Base-by-base conservation (phyloP, 1,140 invertebrate genomes). In the Drepana arcuata region DNA sequence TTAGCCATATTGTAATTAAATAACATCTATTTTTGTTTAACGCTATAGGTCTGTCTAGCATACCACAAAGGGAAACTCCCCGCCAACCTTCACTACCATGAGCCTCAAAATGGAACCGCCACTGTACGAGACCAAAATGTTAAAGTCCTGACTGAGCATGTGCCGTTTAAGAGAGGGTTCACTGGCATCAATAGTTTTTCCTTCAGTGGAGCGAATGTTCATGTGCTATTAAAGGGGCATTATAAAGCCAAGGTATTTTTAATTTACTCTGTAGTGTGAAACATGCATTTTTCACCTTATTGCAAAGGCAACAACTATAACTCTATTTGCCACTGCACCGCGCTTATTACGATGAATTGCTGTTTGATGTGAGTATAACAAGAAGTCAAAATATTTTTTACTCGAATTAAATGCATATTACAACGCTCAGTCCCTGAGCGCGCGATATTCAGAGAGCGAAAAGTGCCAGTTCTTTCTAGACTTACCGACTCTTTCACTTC, bases 191-290 rank as follows among this genome's bases (percentile, higher is more conserved):
- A 97, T 71, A 96, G 93, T 0, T 98, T 98, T 73, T 96, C 96
- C 11, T 98, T 97, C 75, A 95, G 95, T 34, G 96, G 96, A 16
- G 92, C 94, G 2, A 98, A 98, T 77, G 93, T 93, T 2, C 96
- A 98, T 69, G 82, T 94, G 0, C 78, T 98, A 14, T 77, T 98
- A 0, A 89, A 90, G 54, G 92, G 91, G 0, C 47, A 44, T 47
- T 47, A 48, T 25, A 59, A 59, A 21, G 16, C 21, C 25, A 63
- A 63, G 51, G 59, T 63, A 50, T 36, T 0, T 27, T 13, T 26
- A 24, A 9, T 24, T 2, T 24, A 10, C 10, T 10, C 6, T 2
- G 14, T 3, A 10, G 34, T 37, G 21, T 30, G n/a, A 26, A 26
- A 26, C 2, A 26, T 6, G n/a, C n/a, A 26, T 4, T 9, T 5